Evolutionary conservation across 2,113 vertebrate species (phyloP).

Genomic region (Himantopus leucocephalus): DNA sequence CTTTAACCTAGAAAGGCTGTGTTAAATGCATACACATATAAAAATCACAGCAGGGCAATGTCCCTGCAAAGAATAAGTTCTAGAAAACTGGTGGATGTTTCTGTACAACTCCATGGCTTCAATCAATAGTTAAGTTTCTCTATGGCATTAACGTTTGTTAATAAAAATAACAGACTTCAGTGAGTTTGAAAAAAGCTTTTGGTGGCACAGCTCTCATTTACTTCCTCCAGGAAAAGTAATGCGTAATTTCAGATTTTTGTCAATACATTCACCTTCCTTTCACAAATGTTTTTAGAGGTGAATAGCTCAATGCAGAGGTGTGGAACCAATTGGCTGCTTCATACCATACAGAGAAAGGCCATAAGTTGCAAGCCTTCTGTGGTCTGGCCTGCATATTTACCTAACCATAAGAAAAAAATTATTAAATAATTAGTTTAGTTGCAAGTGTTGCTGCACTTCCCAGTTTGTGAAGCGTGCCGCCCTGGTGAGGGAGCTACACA

Average conservation of each 20-base stretch:
- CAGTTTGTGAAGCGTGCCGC: not conserved
- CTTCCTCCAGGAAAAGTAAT: not conserved
- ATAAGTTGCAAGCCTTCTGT: not conserved
- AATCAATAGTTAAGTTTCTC: not conserved
- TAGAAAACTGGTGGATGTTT: not conserved
- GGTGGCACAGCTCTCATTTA: not conserved
- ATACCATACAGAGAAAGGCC: not conserved
- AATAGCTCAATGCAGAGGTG: not conserved
- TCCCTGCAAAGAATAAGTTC: not conserved
- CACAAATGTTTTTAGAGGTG: not conserved
- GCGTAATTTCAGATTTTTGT: not conserved
- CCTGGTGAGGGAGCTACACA: not conserved
- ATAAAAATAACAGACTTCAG: not conserved
- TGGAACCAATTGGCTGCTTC: not conserved
- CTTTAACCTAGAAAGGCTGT: not conserved
- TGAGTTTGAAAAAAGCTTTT: not conserved
- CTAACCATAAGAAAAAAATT: not conserved
- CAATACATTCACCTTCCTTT: not conserved
- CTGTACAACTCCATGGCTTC: not conserved
- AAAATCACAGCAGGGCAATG: not conserved
- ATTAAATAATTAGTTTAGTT: not conserved
- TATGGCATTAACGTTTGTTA: not conserved
- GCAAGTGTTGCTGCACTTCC: not conserved
- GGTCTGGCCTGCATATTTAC: not conserved
- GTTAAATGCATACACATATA: not conserved